A percentile compares a stretch with the other conserved stretches of the same genome.
Conservation (phyloP, 2,888 invertebrate genomes). For the Agriopis marginaria region DNA sequence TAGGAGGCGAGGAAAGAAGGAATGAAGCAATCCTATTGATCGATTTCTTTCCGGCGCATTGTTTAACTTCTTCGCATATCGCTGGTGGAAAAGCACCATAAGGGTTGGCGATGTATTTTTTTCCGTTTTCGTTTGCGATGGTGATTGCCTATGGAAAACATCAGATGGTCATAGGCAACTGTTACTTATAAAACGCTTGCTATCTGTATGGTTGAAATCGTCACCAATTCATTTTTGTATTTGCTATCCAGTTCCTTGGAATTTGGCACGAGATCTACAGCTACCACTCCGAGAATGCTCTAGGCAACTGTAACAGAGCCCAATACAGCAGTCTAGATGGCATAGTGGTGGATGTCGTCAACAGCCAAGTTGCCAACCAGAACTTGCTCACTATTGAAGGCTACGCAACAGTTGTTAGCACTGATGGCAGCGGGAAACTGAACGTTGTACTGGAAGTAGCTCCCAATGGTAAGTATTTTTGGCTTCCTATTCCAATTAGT, state of each 20-base stretch:
- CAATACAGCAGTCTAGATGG: slow-evolving; percentile 57
- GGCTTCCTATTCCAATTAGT: neutral
- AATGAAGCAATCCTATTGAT: too few species aligned
- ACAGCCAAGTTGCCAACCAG: slow-evolving; percentile 71
- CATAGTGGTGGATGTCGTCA: slow-evolving; percentile 59
- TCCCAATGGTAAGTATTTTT: slow-evolving; percentile 54
- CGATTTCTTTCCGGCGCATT: too few species aligned
- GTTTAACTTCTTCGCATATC: too few species aligned
- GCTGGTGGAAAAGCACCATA: too few species aligned
- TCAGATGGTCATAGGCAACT: too few species aligned
- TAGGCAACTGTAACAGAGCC: slow-evolving; percentile 66
- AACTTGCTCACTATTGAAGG: slow-evolving; percentile 63
- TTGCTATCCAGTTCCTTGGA: slow-evolving; percentile 65
- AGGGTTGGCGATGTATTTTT: too few species aligned
- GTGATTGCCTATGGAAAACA: too few species aligned
- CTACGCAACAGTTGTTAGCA: slow-evolving; percentile 59
- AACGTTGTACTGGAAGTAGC: slow-evolving; percentile 63
- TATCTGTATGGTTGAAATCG: too few species aligned
- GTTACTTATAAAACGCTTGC: too few species aligned
- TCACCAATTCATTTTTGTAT: too few species aligned
- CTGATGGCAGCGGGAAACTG: slow-evolving; percentile 64
- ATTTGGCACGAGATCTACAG: slow-evolving; percentile 71
- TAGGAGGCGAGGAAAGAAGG: too few species aligned
- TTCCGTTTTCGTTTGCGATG: too few species aligned
- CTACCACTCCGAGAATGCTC: slow-evolving; percentile 63